Evolutionary conservation across 2,888 invertebrate genomes (phyloP).

Genomic region (Aromia moschata): DNA sequence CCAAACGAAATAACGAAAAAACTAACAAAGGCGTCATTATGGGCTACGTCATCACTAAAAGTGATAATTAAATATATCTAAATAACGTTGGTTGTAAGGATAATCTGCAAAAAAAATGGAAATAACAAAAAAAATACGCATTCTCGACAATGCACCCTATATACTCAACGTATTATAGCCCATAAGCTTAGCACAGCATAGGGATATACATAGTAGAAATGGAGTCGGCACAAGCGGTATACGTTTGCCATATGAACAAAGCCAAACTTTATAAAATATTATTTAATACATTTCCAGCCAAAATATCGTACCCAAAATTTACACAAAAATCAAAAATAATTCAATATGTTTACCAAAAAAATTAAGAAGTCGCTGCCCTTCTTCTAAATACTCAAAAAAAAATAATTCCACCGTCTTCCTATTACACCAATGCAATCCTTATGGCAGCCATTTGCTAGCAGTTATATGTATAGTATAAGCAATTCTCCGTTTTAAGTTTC

Average conservation of each 20-base stretch:
- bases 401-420: slow-evolving; percentile 38
- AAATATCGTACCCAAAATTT: slow-evolving; percentile 43
- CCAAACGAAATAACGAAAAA: slow-evolving; percentile 50
- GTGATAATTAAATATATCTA: slow-evolving; percentile 46
- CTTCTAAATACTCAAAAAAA: slow-evolving; percentile 40
- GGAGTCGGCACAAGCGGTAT: slow-evolving; percentile 63
- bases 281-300: slow-evolving; percentile 36
- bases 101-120: slow-evolving; percentile 37
- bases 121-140: slow-evolving; percentile 48
- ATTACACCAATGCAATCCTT: slow-evolving; percentile 64
- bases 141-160: slow-evolving; percentile 45
- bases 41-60: slow-evolving; percentile 63
- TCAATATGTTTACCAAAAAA: slow-evolving; percentile 49
- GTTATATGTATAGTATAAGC: slow-evolving; percentile 60
- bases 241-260: slow-evolving; percentile 63
- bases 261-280: slow-evolving; percentile 48
- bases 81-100: slow-evolving; percentile 21
- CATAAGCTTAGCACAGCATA: slow-evolving; percentile 56
- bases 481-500: slow-evolving; percentile 40
- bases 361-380: slow-evolving; percentile 37
- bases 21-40: slow-evolving; percentile 56
- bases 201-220: slow-evolving; percentile 62
- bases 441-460: slow-evolving; percentile 67
- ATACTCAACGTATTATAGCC: slow-evolving; percentile 51
- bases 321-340: slow-evolving; percentile 53